Evolutionary conservation across 2,113 vertebrate species (phyloP).

Genomic region (Clarias batrachus): DNA sequence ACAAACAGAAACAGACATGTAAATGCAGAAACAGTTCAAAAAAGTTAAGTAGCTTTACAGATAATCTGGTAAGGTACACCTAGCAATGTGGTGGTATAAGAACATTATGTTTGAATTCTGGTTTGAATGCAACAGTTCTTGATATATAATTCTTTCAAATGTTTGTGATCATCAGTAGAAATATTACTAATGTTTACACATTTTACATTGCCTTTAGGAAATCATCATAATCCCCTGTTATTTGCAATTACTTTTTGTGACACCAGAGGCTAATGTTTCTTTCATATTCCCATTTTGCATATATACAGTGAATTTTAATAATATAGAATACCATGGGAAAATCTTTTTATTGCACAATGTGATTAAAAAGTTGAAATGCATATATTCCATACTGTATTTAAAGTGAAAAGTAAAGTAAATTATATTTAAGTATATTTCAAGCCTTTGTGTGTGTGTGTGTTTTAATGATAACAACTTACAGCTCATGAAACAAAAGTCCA

Average conservation of each 20-base stretch:
- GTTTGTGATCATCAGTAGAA: background rate
- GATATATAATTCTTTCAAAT: background rate
- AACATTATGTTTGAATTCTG: background rate
- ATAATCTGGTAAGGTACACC: background rate
- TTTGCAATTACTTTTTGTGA: background rate
- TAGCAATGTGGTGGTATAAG: background rate
- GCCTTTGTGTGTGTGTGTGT: no score
- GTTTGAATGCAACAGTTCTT: background rate
- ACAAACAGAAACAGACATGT: background rate
- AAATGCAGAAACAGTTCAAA: no score
- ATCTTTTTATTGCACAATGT: no score
- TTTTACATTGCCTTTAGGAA: background rate
- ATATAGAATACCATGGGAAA: no score
- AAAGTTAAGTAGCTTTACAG: background rate
- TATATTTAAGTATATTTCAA: no score
- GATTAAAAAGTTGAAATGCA: no score
- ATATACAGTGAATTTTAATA: no score
- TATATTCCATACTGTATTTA: no score
- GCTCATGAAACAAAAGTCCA: no score
- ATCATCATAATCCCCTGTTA: background rate
- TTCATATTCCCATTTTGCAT: background rate
- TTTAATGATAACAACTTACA: no score
- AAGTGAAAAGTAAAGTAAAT: no score
- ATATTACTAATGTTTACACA: background rate
- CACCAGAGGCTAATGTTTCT: background rate